phyloP scores from a whole-genome alignment of 2,888 invertebrate genomes.

The Hemithea aestivaria region DNA sequence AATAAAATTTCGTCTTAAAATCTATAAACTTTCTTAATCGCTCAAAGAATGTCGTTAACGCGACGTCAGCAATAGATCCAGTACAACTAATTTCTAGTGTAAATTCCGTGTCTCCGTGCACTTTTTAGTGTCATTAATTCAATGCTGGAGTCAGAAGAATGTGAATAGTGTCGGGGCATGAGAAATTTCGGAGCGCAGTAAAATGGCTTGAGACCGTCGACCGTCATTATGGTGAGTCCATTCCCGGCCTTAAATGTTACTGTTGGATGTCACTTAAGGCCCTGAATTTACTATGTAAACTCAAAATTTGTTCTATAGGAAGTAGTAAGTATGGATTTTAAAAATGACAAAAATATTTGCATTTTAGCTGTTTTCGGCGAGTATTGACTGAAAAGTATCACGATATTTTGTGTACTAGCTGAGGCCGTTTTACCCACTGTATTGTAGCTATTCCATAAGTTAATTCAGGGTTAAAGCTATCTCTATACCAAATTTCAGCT shows the following conservation, averaged over 20 bases:
- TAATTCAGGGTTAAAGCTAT: too few species aligned
- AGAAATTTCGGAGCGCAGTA: slow-evolving; percentile 59
- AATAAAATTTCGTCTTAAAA: too few species aligned
- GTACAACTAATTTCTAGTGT: slow-evolving; percentile 56
- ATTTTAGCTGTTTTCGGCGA: too few species aligned
- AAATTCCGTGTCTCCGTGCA: slow-evolving; percentile 51
- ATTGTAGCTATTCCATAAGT: too few species aligned
- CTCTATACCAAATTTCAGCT: too few species aligned
- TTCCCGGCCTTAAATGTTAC: slow-evolving; percentile 57
- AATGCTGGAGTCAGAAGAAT: slow-evolving; percentile 58
- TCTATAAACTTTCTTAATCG: slow-evolving; percentile 47
- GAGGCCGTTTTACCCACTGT: too few species aligned
- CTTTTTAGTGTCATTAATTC: slow-evolving; percentile 64
- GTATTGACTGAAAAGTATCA: too few species aligned
- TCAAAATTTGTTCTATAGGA: too few species aligned
- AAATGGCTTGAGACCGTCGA: slow-evolving; percentile 50
- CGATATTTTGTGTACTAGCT: too few species aligned
- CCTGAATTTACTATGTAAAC: too few species aligned
- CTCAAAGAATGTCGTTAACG: slow-evolving; percentile 57
- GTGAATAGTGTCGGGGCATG: slow-evolving; percentile 38
- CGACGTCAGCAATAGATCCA: slow-evolving; percentile 47
- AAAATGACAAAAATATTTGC: too few species aligned
- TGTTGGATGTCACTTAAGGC: slow-evolving; percentile 53
- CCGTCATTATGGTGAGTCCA: slow-evolving; percentile 61
- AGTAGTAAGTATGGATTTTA: too few species aligned